These are phyloP conservation scores for Mustelus asterias DNA, from an alignment of 2,113 vertebrate species.

Conservation along the genomic window DNA sequence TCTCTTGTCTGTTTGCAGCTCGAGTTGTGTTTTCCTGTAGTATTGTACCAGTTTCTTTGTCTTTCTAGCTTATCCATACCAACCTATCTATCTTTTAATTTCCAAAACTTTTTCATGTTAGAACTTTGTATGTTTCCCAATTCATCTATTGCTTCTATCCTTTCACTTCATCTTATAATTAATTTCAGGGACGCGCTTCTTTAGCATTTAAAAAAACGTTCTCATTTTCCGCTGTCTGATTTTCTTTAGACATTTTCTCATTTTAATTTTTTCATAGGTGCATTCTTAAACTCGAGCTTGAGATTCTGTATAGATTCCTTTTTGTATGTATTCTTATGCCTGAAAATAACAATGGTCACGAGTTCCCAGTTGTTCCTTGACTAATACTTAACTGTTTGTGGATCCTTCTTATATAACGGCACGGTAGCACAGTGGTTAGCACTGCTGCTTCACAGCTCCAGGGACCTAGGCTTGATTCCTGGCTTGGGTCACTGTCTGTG, in stretches of 20 bases:
- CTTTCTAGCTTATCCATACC: not conserved
- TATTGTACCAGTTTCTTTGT: not conserved
- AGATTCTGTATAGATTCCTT: not conserved
- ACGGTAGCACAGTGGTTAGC: too few species aligned
- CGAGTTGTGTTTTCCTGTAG: not conserved
- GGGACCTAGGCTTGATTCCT: too few species aligned
- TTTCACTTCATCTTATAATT: not conserved
- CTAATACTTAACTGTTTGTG: not conserved
- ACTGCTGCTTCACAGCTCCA: too few species aligned
- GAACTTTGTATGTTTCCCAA: not conserved
- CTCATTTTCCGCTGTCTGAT: not conserved
- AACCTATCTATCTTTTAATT: not conserved
- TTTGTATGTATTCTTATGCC: not conserved
- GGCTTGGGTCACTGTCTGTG: too few species aligned
- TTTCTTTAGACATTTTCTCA: not conserved
- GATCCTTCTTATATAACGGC: not conserved
- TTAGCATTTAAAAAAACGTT: not conserved
- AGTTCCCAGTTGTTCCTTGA: not conserved
- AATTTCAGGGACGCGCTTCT: not conserved
- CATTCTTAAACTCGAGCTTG: not conserved
- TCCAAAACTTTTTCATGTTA: too few species aligned
- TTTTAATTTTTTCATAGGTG: not conserved
- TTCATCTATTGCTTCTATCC: not conserved
- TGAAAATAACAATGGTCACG: not conserved
- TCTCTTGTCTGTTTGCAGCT: not conserved